Evolutionary conservation across 2,113 vertebrate genomes (phyloP).

Genomic region (Bostrychus sinensis): DNA sequence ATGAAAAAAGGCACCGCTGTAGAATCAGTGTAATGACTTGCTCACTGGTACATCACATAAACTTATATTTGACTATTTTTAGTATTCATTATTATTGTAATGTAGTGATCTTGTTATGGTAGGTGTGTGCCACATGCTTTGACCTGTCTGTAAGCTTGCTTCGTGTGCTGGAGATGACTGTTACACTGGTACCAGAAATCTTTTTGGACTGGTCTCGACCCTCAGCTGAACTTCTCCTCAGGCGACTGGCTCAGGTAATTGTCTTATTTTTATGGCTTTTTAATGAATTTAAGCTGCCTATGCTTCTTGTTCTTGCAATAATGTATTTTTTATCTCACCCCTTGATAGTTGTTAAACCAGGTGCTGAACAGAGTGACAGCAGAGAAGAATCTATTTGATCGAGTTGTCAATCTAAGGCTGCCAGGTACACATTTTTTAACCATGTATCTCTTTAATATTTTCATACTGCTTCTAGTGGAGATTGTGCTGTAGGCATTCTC

Average conservation of each 20-base stretch:
- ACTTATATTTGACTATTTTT: not conserved
- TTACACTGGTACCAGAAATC: conserved; percentile 93
- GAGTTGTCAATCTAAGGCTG: conserved; percentile 73
- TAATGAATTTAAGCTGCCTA: not conserved
- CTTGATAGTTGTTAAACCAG: conserved; percentile 69
- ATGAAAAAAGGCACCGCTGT: not conserved
- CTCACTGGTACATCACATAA: too few relatives aligned
- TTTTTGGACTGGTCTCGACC: conserved; percentile 93
- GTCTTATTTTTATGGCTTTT: not conserved
- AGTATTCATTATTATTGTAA: not conserved
- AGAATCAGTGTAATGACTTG: not conserved
- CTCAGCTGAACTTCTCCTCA: conserved; percentile 91
- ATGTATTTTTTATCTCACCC: not conserved
- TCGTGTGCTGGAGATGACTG: conserved; percentile 95
- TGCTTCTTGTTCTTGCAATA: too few relatives aligned
- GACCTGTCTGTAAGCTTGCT: conserved; percentile 97
- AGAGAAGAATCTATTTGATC: conserved; percentile 75
- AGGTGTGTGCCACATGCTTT: conserved; percentile 97
- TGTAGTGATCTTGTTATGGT: not conserved
- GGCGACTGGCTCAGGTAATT: conserved; percentile 91
- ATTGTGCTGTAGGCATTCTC: too few relatives aligned
- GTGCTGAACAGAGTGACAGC: conserved; percentile 73
- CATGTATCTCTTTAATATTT: too few relatives aligned
- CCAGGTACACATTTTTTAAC: conserved; percentile 67
- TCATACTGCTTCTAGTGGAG: too few relatives aligned